A percentile compares a stretch with the other conserved stretches of the same genome.
These are phyloP conservation scores for Drosophila aff. DNA, from an alignment of 1,140 invertebrate genomes.

Conservation along the genomic window DNA sequence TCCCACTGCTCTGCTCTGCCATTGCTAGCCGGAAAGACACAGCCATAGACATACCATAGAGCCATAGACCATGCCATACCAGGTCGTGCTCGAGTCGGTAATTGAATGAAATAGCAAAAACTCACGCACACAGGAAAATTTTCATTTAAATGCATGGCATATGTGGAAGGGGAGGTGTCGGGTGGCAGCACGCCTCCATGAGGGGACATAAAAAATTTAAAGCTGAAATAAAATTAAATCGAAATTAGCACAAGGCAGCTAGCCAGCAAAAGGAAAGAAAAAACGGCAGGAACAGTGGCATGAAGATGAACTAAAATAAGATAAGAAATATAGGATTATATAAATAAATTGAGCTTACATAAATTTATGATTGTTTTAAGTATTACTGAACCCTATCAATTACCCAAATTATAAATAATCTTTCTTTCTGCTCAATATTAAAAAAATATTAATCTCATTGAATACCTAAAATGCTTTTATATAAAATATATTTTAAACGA, in stretches of 20 bases:
- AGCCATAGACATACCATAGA: slow-evolving; percentile 6
- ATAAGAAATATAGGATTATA: background rate
- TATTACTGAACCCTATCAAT: background rate
- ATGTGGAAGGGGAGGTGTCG: slow-evolving; percentile 19
- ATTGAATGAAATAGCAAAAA: slow-evolving; percentile 75
- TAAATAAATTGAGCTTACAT: background rate
- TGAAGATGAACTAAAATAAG: background rate
- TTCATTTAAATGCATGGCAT: slow-evolving; percentile 72
- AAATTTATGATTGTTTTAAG: background rate
- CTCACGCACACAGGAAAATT: slow-evolving; percentile 59
- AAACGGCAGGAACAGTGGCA: slow-evolving; percentile 8
- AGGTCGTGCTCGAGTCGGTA: slow-evolving; percentile 58
- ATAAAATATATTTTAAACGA: background rate
- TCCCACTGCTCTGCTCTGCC: background rate
- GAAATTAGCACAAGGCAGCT: slow-evolving; percentile 61
- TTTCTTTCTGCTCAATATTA: background rate
- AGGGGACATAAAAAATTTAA: slow-evolving; percentile 55
- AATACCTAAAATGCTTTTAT: background rate
- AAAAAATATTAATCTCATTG: rapidly evolving
- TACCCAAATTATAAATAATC: background rate
- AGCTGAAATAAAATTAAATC: slow-evolving; percentile 71
- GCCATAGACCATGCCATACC: slow-evolving; percentile 32
- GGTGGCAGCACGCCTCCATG: slow-evolving; percentile 11
- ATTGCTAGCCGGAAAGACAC: background rate
- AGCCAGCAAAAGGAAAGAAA: slow-evolving; percentile 9